Conservation (phyloP, 2,888 invertebrate genomes). For the Leptura quadrifasciata region DNA sequence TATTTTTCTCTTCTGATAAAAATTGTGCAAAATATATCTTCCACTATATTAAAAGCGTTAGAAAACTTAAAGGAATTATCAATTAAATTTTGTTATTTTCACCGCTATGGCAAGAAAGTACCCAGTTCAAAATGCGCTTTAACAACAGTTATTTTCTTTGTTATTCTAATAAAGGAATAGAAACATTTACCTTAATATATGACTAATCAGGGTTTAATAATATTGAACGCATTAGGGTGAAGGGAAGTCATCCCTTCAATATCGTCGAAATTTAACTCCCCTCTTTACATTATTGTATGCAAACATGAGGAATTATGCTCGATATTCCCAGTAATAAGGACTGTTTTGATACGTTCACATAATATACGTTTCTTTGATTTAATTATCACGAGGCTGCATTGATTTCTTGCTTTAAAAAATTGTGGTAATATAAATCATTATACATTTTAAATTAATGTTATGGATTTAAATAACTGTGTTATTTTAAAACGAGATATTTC, state of each 20-base stretch:
- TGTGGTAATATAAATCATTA: neutral
- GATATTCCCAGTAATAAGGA: constrained; percentile 42
- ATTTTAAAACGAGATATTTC: too few relatives aligned
- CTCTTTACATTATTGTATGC: constrained; percentile 45
- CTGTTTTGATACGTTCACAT: constrained; percentile 24
- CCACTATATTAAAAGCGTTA: too few relatives aligned
- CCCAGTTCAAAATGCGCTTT: neutral
- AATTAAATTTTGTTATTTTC: too few relatives aligned
- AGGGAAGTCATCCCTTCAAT: constrained; percentile 43
- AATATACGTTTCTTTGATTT: constrained; percentile 7
- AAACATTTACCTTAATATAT: constrained; percentile 41
- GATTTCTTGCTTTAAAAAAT: neutral
- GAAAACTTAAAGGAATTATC: too few relatives aligned
- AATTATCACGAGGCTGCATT: neutral
- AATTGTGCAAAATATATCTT: too few relatives aligned
- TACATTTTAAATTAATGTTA: too few relatives aligned
- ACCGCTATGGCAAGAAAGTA: too few relatives aligned
- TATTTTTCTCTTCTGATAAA: too few relatives aligned
- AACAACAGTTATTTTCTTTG: neutral
- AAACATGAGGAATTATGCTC: constrained; percentile 48
- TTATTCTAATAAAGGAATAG: neutral
- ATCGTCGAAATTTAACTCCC: constrained; percentile 38
- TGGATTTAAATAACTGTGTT: too few relatives aligned
- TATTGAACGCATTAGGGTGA: constrained; percentile 48
- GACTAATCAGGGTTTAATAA: constrained; percentile 52